Evolutionary conservation across 37 sponge, comb jelly and placozoan genomes (phyloP).

Genomic region (Lycopodina hypogea): DNA sequence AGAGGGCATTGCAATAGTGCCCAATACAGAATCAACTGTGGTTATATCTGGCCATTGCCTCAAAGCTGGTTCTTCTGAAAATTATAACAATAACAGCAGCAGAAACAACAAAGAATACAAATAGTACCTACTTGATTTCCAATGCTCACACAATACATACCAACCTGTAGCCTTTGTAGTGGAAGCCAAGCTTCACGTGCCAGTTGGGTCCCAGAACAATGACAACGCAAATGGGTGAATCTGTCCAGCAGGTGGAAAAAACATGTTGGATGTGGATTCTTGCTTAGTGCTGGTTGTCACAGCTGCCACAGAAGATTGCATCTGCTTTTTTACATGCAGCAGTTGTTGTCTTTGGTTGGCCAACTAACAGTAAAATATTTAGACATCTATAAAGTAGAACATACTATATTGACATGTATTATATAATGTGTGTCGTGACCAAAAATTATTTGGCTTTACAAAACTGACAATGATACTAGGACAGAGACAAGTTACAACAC

Average conservation of each 20-base stretch:
- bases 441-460: no score
- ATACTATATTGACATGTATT: no score
- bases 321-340: constrained; percentile 5
- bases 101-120: no score
- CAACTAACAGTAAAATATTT: not conserved
- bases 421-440: no score
- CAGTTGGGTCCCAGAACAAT: not conserved
- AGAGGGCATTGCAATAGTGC: not conserved
- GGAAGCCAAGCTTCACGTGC: constrained; percentile 13
- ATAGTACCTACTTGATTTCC: no score
- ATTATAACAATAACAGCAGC: not conserved
- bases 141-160: no score
- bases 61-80: not conserved
- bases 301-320: constrained; percentile 13
- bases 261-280: constrained; percentile 13
- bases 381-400: no score
- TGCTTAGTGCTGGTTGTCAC: constrained; percentile 16
- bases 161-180: not conserved
- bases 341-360: constrained; percentile 3
- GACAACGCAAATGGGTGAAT: not conserved
- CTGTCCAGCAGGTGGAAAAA: not conserved
- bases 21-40: constrained; percentile 1
- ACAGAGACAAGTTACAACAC: no score
- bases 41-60: constrained; percentile 62
- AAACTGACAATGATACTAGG: no score